Base-by-base conservation (phyloP, 2,113 vertebrate genomes). In the Phaethon lepturus region DNA sequence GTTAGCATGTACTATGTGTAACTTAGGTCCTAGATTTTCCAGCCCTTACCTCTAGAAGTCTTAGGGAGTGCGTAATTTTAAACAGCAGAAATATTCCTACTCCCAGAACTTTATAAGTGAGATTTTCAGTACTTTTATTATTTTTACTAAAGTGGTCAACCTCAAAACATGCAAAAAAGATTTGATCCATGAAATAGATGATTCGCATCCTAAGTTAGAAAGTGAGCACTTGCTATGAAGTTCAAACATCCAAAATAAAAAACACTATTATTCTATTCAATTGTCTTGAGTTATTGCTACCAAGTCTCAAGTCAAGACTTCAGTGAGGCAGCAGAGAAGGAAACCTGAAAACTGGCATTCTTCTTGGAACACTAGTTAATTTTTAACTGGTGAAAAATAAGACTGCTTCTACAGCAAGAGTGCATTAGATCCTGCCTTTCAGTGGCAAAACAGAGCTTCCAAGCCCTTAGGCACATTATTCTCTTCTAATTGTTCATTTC, bases 351-450 rank as follows among this genome's bases (percentile, higher is more conserved):
- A 91, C 6, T 69, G 8, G 33, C 86, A 62, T 89, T 87, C 64
- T 81, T 84, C 60, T 91, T 89, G 66, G 69, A 94, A 93, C 49
- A 85, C 10, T 76, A 44, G 86, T 89, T 95, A 86, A 95, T 95
- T 93, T 94, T 91, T 95, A 95, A 91, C 69, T 58, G 13, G 5
- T 72, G 49, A 81, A 78, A 89, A 86, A 45, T 55, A 78, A 82
- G 44, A 56, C n/a, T 80, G 20, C 85, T 84, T 91, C 69, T 84
- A 63, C 15, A 84, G 16, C 13, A 89, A 78, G 60, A 95, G 19
- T 58, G 16, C 47, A 79, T 92, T 94, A 84, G 44, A 89, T 81
- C 44, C 40, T 89, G 33, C 66, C 35, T 95, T 92, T 42, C 79
- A 81, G 7, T 45, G 15, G 72, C 47, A 89, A 92, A 92, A 73